Evolutionary conservation across 2,113 vertebrate genomes (phyloP), one percentile per base, ranked within the genome.

Genomic region (Thermophis baileyi): DNA sequence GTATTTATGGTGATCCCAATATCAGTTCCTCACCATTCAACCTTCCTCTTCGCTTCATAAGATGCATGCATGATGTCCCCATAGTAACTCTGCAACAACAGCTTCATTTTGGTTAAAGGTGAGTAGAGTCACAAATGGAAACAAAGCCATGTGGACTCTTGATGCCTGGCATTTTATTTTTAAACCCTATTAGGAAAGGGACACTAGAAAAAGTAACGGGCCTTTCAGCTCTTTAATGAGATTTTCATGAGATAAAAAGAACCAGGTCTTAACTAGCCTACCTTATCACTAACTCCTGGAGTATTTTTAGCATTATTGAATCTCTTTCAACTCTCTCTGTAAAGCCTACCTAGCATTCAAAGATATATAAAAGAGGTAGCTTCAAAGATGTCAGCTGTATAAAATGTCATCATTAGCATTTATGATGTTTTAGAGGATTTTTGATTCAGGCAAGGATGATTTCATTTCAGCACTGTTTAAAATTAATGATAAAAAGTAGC

Each of bases 381-480:
- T 97, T 97, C 93, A 96, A 97, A 97, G 93, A 93, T 95, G 47
- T 95, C 91, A 95, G 91, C 96, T 92, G 91, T 94, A 94, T 96
- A 95, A 95, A 96, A 94, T 96, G 93, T 96, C 95, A 96, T 94
- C 91, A 94, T 96, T 94, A 96, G 94, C 96, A 97, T 96, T 97
- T 96, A 96, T 94, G 92, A 90, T 96, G 94, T 91, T 81, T 97
- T 96, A 91, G 95, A 95, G 94, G 87, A 95, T 95, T 94, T 94
- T 95, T n/a, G 88, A 95, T 89, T 96, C 94, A 96, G 95, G 95
- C 93, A 92, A 95, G 74, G 89, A 93, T 92, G 89, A 93, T 93
- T 96, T 96, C 94, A 92, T 93, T 96, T 91, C 27, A n/a, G 91
- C 91, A 30, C 53, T n/a, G 95, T 96, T 96, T 95, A 96, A 96